Conservation (phyloP, 2,797 vertebrate genomes). For the Sebastes trivittatus region DNA sequence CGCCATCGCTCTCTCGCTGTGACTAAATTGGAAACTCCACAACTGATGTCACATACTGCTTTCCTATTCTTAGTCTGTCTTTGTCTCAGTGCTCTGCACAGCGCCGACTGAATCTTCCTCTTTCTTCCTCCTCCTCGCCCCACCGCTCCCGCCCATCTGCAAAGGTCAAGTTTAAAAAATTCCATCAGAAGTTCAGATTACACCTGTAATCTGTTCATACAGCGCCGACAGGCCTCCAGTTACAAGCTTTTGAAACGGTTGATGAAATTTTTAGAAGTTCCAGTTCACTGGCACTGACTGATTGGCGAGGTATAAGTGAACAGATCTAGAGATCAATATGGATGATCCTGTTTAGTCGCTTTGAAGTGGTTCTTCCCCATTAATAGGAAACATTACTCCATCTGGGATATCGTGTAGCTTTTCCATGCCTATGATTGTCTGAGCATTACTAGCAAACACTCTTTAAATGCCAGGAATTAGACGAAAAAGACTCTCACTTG, state of each 20-base stretch:
- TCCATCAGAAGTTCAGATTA: slow-evolving; percentile 37
- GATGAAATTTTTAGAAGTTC: slow-evolving; percentile 36
- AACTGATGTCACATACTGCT: not conserved
- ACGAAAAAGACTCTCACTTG: not conserved
- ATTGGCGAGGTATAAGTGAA: not conserved
- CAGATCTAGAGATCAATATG: slow-evolving; percentile 7
- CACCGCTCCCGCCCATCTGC: not conserved
- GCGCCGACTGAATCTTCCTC: not conserved
- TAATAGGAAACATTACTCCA: not conserved
- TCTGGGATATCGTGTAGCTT: not conserved
- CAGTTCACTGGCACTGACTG: slow-evolving; percentile 2
- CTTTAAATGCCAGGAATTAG: slow-evolving; percentile 2
- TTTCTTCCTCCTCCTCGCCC: not conserved
- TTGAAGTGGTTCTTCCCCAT: not conserved
- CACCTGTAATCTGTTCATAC: slow-evolving; percentile 33
- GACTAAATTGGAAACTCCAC: slow-evolving; percentile 2
- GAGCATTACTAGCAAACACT: not conserved
- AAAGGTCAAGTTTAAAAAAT: slow-evolving; percentile 31
- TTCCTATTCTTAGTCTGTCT: not conserved
- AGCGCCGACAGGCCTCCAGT: not conserved
- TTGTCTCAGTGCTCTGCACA: not conserved
- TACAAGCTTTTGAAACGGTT: slow-evolving; percentile 13
- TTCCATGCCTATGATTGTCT: not conserved
- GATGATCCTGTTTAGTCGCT: not conserved
- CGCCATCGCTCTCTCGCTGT: not conserved